Base-by-base conservation (phyloP, 2,888 invertebrate genomes). In the Apamea epomidion region DNA sequence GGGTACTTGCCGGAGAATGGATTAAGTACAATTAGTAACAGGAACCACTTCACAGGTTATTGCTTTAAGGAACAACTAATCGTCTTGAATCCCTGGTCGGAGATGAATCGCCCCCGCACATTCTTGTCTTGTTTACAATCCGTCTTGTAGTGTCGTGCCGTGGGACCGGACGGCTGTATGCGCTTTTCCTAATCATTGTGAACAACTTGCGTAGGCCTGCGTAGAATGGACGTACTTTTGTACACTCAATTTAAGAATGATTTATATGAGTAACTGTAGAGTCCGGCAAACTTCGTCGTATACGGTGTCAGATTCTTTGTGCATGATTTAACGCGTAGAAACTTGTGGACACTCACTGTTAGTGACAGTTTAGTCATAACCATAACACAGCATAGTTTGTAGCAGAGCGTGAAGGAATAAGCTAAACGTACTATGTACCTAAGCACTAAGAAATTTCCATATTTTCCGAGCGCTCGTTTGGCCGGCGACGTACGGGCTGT, bases 101-200 rank as follows among this genome's bases (percentile, higher is more conserved):
- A 92, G 93, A 94, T 89, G 88, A 88, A 93, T 92, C 93, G 92
- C 93, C 94, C 91, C 92, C 93, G 92, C 93, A 92, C 93, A 93
- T 94, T 94, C 92, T 91, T 80, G 88, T 78, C 89, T 92, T 93
- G 92, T 94, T 94, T 93, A 93, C 92, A 89, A 91, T 91, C 89
- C 87, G 89, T 93, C 92, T 92, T 92, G 83, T 78, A 89, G 80
- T 85, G 88, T 87, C 91, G 92, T 65, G 86, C 88, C 91, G 93
- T 93, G 91, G 82, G 92, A 91, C 86, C 89, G 84, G 89, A 87
- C 89, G 89, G 74, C 84, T 88, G 84, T 82, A 76, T 80, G 80
- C 85, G 87, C 87, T 90, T 92, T 91, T 91, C 90, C 84, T 91
- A 91, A 89, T 90, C 86, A 90, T 91, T 90, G 89, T 89, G 85